A percentile compares a stretch with the other conserved stretches of the same genome.
These are phyloP conservation scores for Parasteatoda lunata DNA, from an alignment of 2,888 invertebrate genomes.

Conservation along the genomic window DNA sequence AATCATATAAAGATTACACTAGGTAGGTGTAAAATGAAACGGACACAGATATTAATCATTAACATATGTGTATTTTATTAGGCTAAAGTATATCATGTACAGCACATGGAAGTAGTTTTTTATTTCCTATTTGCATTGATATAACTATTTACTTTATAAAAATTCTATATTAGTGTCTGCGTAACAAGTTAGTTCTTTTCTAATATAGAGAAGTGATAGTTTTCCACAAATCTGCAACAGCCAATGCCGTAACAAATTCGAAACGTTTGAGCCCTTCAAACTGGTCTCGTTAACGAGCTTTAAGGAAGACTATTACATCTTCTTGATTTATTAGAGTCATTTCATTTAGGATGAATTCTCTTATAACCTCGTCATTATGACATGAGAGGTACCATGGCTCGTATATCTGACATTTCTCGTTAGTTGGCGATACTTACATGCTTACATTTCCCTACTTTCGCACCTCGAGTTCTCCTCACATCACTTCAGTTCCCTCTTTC, in stretches of 20 bases:
- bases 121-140: too few species aligned
- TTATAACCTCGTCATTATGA: conserved; percentile 58
- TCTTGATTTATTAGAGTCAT: conserved; percentile 58
- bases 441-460: not conserved
- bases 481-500: not conserved
- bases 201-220: conserved; percentile 2
- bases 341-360: conserved; percentile 48
- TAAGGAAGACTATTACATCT: conserved; percentile 42
- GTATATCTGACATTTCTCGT: conserved; percentile 37
- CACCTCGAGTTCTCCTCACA: conserved; percentile 8
- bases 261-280: conserved; percentile 19
- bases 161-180: too few species aligned
- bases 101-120: too few species aligned
- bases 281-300: conserved; percentile 46
- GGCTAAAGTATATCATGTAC: too few species aligned
- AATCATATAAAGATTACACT: too few species aligned
- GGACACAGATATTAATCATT: too few species aligned
- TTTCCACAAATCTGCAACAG: conserved; percentile 16
- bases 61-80: too few species aligned
- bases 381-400: conserved; percentile 25
- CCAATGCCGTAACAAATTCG: conserved; percentile 6
- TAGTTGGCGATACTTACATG: conserved; percentile 41
- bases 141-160: too few species aligned
- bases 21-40: too few species aligned
- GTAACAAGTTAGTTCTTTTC: too few species aligned